phyloP scores from a whole-genome alignment of 2,797 vertebrate species.

The Micromesistius poutassou region DNA sequence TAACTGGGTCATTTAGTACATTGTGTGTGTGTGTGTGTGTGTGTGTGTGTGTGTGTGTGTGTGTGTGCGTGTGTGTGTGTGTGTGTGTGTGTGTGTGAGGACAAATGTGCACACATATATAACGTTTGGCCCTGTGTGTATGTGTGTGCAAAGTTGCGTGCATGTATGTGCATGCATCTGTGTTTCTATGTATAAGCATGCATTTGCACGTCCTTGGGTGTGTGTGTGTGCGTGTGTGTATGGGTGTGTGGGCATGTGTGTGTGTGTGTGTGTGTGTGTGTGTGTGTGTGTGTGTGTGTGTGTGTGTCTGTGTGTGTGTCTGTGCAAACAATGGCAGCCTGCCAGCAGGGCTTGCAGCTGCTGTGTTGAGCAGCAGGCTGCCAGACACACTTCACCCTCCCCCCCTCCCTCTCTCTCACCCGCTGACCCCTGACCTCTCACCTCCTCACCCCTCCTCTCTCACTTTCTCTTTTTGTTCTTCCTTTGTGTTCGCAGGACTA shows the following conservation, averaged over 20 bases:
- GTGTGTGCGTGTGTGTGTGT: constrained; percentile 15
- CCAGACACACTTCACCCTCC: constrained; percentile 86
- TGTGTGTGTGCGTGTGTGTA: constrained; percentile 1
- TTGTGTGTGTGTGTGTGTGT: constrained; percentile 11
- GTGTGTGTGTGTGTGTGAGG: constrained; percentile 7
- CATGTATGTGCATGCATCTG: constrained; percentile 59
- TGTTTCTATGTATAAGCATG: constrained; percentile 6
- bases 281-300: constrained; percentile 12
- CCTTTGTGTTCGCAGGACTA: neutral
- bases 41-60: constrained; percentile 19
- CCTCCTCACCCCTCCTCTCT: constrained; percentile 1
- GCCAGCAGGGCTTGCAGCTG: constrained; percentile 94
- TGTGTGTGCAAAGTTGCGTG: constrained; percentile 30
- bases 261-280: constrained; percentile 14
- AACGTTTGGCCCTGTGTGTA: constrained; percentile 7
- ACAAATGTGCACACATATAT: constrained; percentile 12
- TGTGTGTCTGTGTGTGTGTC: constrained; percentile 71
- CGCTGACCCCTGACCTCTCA: constrained; percentile 5
- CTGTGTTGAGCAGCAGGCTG: constrained; percentile 87
- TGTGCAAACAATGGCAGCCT: constrained; percentile 83
- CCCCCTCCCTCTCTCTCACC: neutral
- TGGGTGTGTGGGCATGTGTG: constrained; percentile 21
- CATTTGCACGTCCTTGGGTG: constrained; percentile 22
- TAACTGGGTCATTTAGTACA: constrained; percentile 18
- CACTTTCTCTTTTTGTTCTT: constrained; percentile 6